These are phyloP conservation scores for Columba guinea DNA, from an alignment of 2,797 vertebrate species.

Conservation along the genomic window DNA sequence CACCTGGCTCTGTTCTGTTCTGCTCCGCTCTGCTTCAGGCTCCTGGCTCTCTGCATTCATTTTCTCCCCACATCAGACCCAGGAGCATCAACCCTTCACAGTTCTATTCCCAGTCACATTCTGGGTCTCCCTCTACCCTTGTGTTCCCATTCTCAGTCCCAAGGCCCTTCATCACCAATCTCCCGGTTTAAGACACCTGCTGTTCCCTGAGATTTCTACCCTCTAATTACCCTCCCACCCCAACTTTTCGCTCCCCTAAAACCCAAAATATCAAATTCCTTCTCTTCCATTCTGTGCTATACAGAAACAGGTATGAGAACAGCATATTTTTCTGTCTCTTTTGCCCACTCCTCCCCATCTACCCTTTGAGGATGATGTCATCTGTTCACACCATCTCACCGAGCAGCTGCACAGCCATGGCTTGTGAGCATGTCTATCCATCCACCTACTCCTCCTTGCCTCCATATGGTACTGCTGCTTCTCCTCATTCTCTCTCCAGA, in stretches of 20 bases:
- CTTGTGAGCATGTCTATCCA: conserved; percentile 66
- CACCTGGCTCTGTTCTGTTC: not conserved
- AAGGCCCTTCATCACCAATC: not conserved
- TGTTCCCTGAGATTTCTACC: not conserved
- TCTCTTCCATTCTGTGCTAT: not conserved
- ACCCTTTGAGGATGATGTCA: conserved; percentile 64
- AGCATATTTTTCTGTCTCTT: conserved; percentile 41
- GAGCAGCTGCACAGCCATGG: conserved; percentile 66
- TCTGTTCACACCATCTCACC: conserved; percentile 66
- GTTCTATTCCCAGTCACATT: not conserved
- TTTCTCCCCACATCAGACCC: not conserved
- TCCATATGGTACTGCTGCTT: conserved; percentile 66
- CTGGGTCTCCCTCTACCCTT: not conserved
- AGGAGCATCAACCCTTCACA: not conserved
- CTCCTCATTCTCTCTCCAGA: conserved; percentile 51
- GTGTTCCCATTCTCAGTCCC: not conserved
- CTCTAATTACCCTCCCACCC: not conserved
- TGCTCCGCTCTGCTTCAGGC: not conserved
- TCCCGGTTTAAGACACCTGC: not conserved
- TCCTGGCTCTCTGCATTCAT: not conserved
- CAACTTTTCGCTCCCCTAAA: not conserved
- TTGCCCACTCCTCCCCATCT: conserved; percentile 62
- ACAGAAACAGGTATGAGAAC: conserved; percentile 47
- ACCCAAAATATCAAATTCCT: not conserved
- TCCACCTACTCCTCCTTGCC: conserved; percentile 58